Conservation (phyloP, 2,888 invertebrate genomes). For the Mimas tiliae region DNA sequence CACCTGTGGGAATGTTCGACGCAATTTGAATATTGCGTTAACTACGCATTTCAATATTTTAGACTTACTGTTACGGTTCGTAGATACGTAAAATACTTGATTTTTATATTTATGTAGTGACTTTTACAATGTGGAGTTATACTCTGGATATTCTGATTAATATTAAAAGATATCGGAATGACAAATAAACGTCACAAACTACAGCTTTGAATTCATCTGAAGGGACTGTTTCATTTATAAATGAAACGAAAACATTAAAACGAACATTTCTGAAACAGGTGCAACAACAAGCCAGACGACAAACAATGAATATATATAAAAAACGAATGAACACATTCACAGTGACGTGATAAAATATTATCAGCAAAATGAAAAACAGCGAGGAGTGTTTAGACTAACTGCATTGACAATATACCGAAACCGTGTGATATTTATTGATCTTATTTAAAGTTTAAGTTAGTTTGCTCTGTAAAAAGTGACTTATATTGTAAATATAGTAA, state of each 20-base stretch:
- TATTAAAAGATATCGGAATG: not conserved
- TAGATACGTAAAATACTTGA: not conserved
- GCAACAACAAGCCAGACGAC: constrained; percentile 51
- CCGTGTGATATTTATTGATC: constrained; percentile 80
- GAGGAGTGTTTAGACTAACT: constrained; percentile 80
- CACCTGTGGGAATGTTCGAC: constrained; percentile 78
- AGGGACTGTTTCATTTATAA: constrained; percentile 29
- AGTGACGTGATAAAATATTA: constrained; percentile 67
- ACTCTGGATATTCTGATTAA: not conserved
- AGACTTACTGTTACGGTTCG: not conserved
- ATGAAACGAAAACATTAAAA: constrained; percentile 54
- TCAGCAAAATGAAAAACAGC: constrained; percentile 81
- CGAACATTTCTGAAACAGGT: constrained; percentile 54
- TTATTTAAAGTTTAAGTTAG: constrained; percentile 65
- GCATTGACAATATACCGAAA: constrained; percentile 49
- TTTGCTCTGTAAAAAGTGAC: constrained; percentile 38
- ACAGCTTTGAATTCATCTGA: constrained; percentile 38
- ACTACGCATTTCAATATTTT: constrained; percentile 24
- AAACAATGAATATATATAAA: constrained; percentile 60
- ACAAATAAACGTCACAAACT: not conserved
- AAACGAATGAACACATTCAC: constrained; percentile 58
- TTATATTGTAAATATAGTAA: constrained; percentile 52
- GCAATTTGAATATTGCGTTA: constrained; percentile 63
- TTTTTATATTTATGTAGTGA: too few species aligned
- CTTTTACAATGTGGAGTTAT: too few species aligned